Evolutionary conservation across 2,797 vertebrate genomes (phyloP).

Genomic region (Myotis findleyi): DNA sequence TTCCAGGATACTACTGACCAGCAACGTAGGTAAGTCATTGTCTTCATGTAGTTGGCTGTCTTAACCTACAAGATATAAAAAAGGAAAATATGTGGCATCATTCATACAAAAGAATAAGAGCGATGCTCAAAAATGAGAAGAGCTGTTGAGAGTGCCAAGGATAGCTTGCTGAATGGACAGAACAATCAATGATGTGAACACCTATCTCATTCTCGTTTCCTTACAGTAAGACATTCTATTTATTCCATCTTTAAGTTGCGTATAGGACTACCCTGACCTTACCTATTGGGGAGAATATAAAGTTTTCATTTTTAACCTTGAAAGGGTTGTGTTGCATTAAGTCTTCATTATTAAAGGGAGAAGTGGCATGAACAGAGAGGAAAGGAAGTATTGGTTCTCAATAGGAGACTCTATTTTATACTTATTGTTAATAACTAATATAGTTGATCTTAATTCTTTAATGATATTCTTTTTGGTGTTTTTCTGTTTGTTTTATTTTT

Average conservation of each 20-base stretch:
- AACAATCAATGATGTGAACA: background rate
- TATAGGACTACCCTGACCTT: background rate
- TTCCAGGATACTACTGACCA: conserved; percentile 80
- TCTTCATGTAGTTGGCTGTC: background rate
- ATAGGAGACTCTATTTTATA: conserved; percentile 6
- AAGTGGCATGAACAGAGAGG: background rate
- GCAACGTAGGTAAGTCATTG: conserved; percentile 83
- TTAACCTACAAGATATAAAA: background rate
- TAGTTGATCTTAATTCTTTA: background rate
- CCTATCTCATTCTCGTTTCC: background rate
- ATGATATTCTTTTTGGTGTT: background rate
- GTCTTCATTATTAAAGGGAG: background rate
- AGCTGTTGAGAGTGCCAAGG: background rate
- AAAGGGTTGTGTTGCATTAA: background rate
- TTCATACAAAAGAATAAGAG: background rate
- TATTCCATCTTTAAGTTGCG: background rate
- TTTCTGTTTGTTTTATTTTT: no score
- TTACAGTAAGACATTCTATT: background rate
- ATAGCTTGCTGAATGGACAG: background rate
- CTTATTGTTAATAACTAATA: background rate
- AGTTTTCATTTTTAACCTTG: conserved; percentile 27
- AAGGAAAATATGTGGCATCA: background rate
- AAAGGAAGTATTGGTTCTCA: background rate
- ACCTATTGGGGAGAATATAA: background rate
- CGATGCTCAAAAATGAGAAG: background rate